Base-by-base conservation (phyloP, 2,113 vertebrate species). In the Cichladusa arquata region DNA sequence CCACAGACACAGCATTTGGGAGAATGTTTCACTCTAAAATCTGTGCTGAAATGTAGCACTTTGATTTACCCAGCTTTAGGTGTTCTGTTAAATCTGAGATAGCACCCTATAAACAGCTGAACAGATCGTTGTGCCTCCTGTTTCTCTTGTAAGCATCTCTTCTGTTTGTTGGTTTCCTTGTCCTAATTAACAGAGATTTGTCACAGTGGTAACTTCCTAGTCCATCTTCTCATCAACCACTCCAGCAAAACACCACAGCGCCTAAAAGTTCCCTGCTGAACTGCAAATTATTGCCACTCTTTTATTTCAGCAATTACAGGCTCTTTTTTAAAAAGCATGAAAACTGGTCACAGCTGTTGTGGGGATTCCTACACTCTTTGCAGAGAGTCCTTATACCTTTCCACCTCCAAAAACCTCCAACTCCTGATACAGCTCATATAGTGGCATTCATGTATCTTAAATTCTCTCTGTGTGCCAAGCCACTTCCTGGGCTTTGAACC, bases 241-340 rank as follows among this genome's bases (percentile, higher is more conserved):
- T 81, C 24, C 26, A 0, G 4, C 22, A 44, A 60, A 94, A 58
- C 48, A 31, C 34, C 22, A 64, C 19, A 45, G 57, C 9, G 72
- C 48, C 40, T 56, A 54, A 67, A 48, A 72, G 36, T 61, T 93
- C 70, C 90, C 45, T 48, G 74, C 78, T 95, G 87, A 81, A 79
- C 78, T 76, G 78, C 31, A 90, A 84, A 94, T 94, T 93, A 74
- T 77, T 76, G 45, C 25, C 48, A 51, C 40, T 91, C n/a, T 38
- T 81, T 66, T 76, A 73, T 79, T 82, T 71, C 57, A 69, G 50
- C 45, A 94, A 64, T 72, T 57, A 67, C 2, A 40, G 25, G 3
- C 42, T 82, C 9, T 29, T 62, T 51, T 67, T 50, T 3, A 20
- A 64, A 76, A 90, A 74, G 20, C 56, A 44, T 11, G 13, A 74